Evolutionary conservation across 2,113 vertebrate species (phyloP), one percentile per base, ranked within the genome.

Genomic region (Colius striatus): DNA sequence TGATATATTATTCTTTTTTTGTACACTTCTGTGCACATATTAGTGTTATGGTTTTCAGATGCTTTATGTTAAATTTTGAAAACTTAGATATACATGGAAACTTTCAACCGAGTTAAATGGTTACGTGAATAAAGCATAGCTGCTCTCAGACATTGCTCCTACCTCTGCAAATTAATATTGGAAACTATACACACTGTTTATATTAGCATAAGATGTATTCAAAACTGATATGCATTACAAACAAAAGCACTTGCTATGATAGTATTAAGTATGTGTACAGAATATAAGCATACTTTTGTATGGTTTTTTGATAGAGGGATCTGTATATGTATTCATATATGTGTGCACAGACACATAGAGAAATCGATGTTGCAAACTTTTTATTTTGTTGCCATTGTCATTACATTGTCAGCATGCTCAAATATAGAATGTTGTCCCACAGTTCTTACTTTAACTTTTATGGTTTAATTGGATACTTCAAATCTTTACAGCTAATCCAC

Each of bases 11-110:
- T 34, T 30, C n/a, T 89, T 87, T 83, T 83, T 89, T 30, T 80
- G 32, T 48, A 51, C 23, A 4, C 16, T 32, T 48, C 67, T 79
- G n/a, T 57, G 73, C 38, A 68, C 83, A 16, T 75, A 83, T 89
- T 61, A 48, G 43, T 50, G 13, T 67, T 89, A 87, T 60, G 14
- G 29, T 65, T 81, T 83, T 84, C 75, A 74, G 67, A 72, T 91
- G 63, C 30, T 95, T 88, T 91, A 30, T 83, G 79, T 60, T 80
- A 22, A 55, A 3, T 87, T 96, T 93, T 90, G 67, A 66, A 85
- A 86, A 92, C 50, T 95, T 95, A 77, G 34, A 26, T 76, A 25
- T 60, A 70, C 23, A 2, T 58, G 55, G 73, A 70, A 74, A 48
- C 57, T 72, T 91, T 85, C 76, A 55, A 63, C 43, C 70, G 51